Evolutionary conservation across 2,797 vertebrate species (phyloP), one percentile per base, ranked within the genome.

Genomic region (Chromobotia macracanthus): DNA sequence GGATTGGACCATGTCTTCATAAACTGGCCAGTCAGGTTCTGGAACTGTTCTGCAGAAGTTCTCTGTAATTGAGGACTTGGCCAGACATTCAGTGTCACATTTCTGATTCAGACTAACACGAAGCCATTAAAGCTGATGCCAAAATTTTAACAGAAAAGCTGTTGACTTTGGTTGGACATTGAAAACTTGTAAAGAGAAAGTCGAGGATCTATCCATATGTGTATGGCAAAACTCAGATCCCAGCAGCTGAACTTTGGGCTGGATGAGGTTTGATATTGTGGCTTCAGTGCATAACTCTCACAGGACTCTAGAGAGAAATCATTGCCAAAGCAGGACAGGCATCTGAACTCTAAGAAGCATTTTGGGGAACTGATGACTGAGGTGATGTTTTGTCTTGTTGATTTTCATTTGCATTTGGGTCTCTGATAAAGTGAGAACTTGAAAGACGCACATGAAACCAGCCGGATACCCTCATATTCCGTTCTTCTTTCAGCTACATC

Each of bases 81-180:
- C 71, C 69, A 79, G 46, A 86, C 88, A 86, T 87, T 81, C 83
- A 77, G 63, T 31, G 73, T 79, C 86, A 5, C 35, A 38, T n/a
- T n/a, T n/a, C n/a, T 87, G 86, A 78, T 84, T 85, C 75, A 63
- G 82, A 87, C 85, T 79, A 91, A 88, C 91, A 90, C 86, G 87
- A 94, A 93, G 92, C 93, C 92, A 92, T 93, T 92, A 90, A 91
- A 89, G 90, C 88, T 86, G 86, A 92, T 89, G 91, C 91, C 92
- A 93, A 94, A 91, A 89, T 89, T 79, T 82, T 51, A 80, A 67
- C 70, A 77, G 76, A 66, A 73, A 3, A 38, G 66, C 70, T 72
- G 64, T 78, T 46, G 77, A 81, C 78, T 68, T 51, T 69, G 74
- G 50, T 58, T 50, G 70, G 64, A 87, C 88, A 78, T 90, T 85